Base-by-base conservation (phyloP, 2,797 vertebrate species). In the Lagodon rhomboides region DNA sequence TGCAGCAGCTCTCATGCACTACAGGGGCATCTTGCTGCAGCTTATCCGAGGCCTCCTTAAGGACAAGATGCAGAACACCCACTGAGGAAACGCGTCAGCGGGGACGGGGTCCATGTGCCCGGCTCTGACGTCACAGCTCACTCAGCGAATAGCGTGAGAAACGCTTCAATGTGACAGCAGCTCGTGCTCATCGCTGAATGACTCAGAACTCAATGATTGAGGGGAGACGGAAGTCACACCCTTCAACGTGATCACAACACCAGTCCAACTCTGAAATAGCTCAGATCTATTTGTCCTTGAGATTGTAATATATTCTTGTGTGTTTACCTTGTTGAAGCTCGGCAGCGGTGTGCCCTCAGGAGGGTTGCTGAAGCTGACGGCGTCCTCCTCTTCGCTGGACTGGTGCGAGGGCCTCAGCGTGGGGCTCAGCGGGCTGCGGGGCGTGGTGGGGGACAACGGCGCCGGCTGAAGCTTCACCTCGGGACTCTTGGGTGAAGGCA, bases 291-390 rank as follows among this genome's bases (percentile, higher is more conserved):
- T 65, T 56, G 11, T 46, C 13, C 8, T 30, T n/a, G 5, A 46
- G 41, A 17, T 47, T 47, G 12, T 30, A 18, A 22, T 16, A n/a
- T n/a, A n/a, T n/a, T n/a, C n/a, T n/a, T 3, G 9, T n/a, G 1
- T 1, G 23, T 59, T 74, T 66, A 96, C 96, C 95, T 96, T 96
- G 89, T 95, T 95, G 79, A 96, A 64, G 88, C 69, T 95, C 0
- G 78, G 91, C 74, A 96, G 92, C 0, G 91, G 82, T 67, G 73
- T 58, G 30, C 93, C 93, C 59, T 95, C 94, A 0, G 92, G 90
- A 0, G 94, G 93, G 74, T 80, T 86, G 73, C 93, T 91, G 6
- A 96, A 96, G 90, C 91, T 81, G 77, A 91, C 23, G 3, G 92
- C 87, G 3, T 93, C 88, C 82, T 95, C 95, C 18, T 96, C 94